These are phyloP conservation scores for Caenorhabditis imperialis DNA, from an alignment of 2,888 invertebrate genomes.

Conservation along the genomic window DNA sequence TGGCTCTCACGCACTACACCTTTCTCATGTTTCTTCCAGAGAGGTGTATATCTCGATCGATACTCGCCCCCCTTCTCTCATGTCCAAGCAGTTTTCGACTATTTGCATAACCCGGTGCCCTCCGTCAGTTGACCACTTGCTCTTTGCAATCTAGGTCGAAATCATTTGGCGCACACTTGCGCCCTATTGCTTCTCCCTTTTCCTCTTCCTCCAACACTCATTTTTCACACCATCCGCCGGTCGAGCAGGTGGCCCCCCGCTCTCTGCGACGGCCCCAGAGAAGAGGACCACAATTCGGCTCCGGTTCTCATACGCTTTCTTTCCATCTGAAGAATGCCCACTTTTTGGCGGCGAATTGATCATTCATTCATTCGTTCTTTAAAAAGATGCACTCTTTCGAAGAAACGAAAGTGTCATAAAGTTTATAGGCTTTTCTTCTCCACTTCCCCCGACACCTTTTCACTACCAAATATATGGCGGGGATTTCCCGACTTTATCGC, in stretches of 20 bases:
- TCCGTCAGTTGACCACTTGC: slow-evolving; percentile 27
- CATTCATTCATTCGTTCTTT: background rate
- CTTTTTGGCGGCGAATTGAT: slow-evolving; percentile 5
- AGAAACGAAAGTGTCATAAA: slow-evolving; percentile 37
- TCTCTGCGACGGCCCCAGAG: slow-evolving; percentile 37
- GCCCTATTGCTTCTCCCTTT: slow-evolving; percentile 5
- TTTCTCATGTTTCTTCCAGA: slow-evolving; percentile 24
- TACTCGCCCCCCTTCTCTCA: background rate
- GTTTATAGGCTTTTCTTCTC: slow-evolving; percentile 35
- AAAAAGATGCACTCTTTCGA: background rate
- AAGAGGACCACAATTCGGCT: no score
- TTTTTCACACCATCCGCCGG: slow-evolving; percentile 43
- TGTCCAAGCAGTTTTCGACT: slow-evolving; percentile 2
- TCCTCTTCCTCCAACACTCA: slow-evolving; percentile 21
- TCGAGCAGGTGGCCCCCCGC: slow-evolving; percentile 43
- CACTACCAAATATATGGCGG: background rate
- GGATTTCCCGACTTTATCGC: slow-evolving; percentile 24
- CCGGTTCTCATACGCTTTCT: slow-evolving; percentile 11
- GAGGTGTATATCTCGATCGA: background rate
- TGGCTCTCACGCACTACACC: slow-evolving; percentile 22
- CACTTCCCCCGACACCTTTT: slow-evolving; percentile 14
- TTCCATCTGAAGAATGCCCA: slow-evolving; percentile 38
- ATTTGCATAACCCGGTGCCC: slow-evolving; percentile 33
- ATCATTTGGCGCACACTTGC: slow-evolving; percentile 45
- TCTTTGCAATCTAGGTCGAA: slow-evolving; percentile 20